Percentiles rank a stretch among this genome's conserved stretches.
These are phyloP conservation scores for Ochotona princeps DNA, from an alignment of 2,113 vertebrate species.

Conservation along the genomic window DNA sequence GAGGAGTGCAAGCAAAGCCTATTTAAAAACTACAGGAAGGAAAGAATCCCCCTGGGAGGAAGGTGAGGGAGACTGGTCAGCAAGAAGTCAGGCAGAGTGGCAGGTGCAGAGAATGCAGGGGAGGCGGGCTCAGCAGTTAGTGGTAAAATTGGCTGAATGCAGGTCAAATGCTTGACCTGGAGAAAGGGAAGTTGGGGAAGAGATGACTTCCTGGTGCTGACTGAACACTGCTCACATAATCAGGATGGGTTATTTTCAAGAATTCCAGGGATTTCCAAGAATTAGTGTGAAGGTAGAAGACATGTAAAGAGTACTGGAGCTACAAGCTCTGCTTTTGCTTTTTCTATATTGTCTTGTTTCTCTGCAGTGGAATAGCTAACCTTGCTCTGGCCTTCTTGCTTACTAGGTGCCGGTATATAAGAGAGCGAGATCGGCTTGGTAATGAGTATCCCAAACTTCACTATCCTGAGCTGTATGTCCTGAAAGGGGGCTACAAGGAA, in stretches of 20 bases:
- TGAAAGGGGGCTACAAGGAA: constrained; percentile 96
- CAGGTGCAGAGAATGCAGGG: neutral
- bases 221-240: neutral
- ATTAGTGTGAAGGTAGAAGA: neutral
- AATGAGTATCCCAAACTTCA: constrained; percentile 96
- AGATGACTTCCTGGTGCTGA: too few species aligned
- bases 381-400: neutral
- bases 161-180: neutral
- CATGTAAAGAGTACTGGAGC: neutral
- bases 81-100: too few species aligned
- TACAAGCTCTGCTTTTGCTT: too few species aligned
- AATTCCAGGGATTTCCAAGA: neutral
- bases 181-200: neutral
- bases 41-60: neutral
- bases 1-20: neutral
- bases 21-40: neutral
- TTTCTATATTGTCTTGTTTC: neutral
- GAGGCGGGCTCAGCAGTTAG: neutral
- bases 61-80: too few species aligned
- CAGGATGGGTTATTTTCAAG: neutral
- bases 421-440: constrained; percentile 90
- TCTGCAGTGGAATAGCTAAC: neutral
- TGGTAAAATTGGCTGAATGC: accelerated
- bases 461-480: constrained; percentile 96
- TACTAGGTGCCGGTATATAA: constrained; percentile 92